These are phyloP conservation scores for Craterocephalus amniculus DNA, from an alignment of 2,797 vertebrate genomes.

Conservation along the genomic window DNA sequence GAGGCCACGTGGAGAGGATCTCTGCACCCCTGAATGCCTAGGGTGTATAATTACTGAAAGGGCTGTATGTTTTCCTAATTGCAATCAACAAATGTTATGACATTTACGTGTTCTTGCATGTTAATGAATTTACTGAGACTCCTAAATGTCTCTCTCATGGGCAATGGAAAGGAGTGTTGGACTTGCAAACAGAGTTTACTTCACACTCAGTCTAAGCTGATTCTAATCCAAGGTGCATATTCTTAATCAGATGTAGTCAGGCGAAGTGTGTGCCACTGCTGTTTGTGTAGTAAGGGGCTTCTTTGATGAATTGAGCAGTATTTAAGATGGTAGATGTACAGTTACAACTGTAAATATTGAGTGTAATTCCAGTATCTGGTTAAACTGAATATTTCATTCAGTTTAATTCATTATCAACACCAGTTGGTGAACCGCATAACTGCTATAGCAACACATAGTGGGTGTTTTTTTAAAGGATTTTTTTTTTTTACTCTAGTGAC, in stretches of 20 bases:
- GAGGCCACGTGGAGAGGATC: conserved; percentile 58
- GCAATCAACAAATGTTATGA: conserved; percentile 54
- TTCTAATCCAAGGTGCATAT: conserved; percentile 20
- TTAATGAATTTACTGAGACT: conserved; percentile 19
- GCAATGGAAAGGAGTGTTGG: conserved; percentile 18
- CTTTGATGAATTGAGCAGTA: conserved; percentile 6
- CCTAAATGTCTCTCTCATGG: conserved; percentile 26
- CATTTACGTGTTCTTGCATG: conserved; percentile 29
- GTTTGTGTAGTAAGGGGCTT: conserved; percentile 32
- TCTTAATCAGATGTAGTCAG: conserved; percentile 38
- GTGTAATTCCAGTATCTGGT: not conserved
- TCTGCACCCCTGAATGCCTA: conserved; percentile 29
- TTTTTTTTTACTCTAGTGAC: too few relatives aligned
- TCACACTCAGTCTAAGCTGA: conserved; percentile 31
- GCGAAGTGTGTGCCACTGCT: conserved; percentile 22
- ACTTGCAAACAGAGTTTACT: conserved; percentile 24
- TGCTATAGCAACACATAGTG: too few relatives aligned
- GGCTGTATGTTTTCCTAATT: conserved; percentile 55
- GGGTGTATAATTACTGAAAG: conserved; percentile 36
- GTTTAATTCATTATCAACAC: too few relatives aligned
- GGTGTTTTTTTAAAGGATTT: too few relatives aligned
- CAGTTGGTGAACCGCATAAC: too few relatives aligned
- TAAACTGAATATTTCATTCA: too few relatives aligned
- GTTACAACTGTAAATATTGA: not conserved
- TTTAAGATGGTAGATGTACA: not conserved